phyloP scores from a whole-genome alignment of 2,113 vertebrate genomes.

The Callionymus lyra region DNA sequence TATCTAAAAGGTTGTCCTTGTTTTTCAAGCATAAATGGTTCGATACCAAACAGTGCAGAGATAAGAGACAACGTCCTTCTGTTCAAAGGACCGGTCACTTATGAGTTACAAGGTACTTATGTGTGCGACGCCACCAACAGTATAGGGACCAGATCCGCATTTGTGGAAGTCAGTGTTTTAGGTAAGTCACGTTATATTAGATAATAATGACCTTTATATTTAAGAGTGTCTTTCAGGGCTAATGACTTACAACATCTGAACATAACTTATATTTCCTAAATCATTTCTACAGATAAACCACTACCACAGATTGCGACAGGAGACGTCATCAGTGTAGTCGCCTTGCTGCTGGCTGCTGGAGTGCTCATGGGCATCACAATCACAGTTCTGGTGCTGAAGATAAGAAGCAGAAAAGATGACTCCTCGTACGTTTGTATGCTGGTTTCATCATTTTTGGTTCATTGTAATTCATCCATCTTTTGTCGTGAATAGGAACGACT shows the following conservation, averaged over 20 bases:
- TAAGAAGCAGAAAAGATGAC: conserved; percentile 52
- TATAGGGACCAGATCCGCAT: conserved; percentile 81
- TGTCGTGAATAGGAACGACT: conserved; percentile 31
- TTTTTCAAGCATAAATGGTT: conserved; percentile 79
- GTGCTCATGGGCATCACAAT: conserved; percentile 62
- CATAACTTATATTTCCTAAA: not conserved
- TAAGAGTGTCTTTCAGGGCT: no score
- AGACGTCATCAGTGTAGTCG: conserved; percentile 64
- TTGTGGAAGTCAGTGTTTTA: conserved; percentile 87
- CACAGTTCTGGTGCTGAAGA: conserved; percentile 64
- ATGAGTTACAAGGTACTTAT: conserved; percentile 83
- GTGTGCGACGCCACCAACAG: conserved; percentile 89
- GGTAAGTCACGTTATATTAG: conserved; percentile 64
- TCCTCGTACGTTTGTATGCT: conserved; percentile 49
- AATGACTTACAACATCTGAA: no score
- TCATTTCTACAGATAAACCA: conserved; percentile 54
- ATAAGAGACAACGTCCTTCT: conserved; percentile 80
- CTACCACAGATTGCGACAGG: conserved; percentile 55
- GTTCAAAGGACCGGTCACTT: conserved; percentile 82
- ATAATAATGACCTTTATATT: no score
- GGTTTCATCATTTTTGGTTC: no score
- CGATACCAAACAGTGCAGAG: conserved; percentile 80
- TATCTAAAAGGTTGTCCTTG: not conserved
- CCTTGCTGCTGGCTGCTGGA: conserved; percentile 61
- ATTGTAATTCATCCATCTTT: not conserved